A percentile compares a stretch with the other conserved stretches of the same genome.
Conservation (phyloP, 2,888 invertebrate species). For the Caenorhabditis panamensis region DNA sequence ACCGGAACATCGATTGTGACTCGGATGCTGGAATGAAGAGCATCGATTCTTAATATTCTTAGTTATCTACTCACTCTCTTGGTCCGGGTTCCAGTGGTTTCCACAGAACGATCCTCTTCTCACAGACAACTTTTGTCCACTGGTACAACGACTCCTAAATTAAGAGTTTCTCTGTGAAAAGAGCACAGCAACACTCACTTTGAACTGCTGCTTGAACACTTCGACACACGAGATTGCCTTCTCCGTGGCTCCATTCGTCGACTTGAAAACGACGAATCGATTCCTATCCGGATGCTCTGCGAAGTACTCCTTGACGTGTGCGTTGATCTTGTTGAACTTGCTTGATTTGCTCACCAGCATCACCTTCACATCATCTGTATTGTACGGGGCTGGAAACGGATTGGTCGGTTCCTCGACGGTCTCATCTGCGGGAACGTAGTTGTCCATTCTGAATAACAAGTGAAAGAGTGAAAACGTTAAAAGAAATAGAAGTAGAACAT, state of each 20-base stretch:
- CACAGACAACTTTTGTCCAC: slow-evolving; percentile 46
- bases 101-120: slow-evolving; percentile 46
- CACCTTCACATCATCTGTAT: slow-evolving; percentile 26
- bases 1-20: slow-evolving; percentile 54
- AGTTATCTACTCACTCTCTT: slow-evolving; percentile 46
- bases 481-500: too few relatives aligned
- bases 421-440: slow-evolving; percentile 51
- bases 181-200: slow-evolving; percentile 19
- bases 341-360: slow-evolving; percentile 57
- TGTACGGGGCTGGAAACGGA: slow-evolving; percentile 57
- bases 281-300: slow-evolving; percentile 27
- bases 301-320: slow-evolving; percentile 42
- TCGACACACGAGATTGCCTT: slow-evolving; percentile 60
- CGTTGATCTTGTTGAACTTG: slow-evolving; percentile 47
- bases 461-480: neutral
- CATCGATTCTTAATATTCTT: neutral
- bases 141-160: slow-evolving; percentile 48
- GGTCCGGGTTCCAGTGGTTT: slow-evolving; percentile 54
- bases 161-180: neutral
- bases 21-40: slow-evolving; percentile 44
- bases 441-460: slow-evolving; percentile 47
- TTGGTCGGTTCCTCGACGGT: slow-evolving; percentile 33
- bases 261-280: slow-evolving; percentile 55
- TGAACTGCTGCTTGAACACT: slow-evolving; percentile 50
- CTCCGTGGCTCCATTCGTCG: slow-evolving; percentile 53